Evolutionary conservation across 1,140 invertebrate genomes (phyloP).

Genomic region (Saccostrea echinata): DNA sequence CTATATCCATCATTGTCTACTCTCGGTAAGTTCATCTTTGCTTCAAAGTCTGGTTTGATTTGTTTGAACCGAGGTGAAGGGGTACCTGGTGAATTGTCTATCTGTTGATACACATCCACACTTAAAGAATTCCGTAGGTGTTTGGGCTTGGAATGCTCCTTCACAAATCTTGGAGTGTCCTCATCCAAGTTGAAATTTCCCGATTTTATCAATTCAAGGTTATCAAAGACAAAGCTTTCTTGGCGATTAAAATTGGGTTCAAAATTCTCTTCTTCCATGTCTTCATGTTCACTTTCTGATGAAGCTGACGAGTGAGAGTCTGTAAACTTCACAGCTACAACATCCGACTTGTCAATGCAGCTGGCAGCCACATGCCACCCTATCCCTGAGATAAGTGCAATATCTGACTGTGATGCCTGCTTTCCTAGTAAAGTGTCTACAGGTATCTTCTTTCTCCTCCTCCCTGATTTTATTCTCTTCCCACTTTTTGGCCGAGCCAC

Average conservation of each 20-base stretch:
- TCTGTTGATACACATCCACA: slow-evolving; percentile 14
- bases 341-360: slow-evolving; percentile 71
- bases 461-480: slow-evolving; percentile 65
- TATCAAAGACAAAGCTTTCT: slow-evolving; percentile 34
- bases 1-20: slow-evolving; percentile 70
- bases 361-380: slow-evolving; percentile 76
- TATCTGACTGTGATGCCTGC: slow-evolving; percentile 66
- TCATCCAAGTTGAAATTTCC: slow-evolving; percentile 13
- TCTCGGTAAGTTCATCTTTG: slow-evolving; percentile 56
- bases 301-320: slow-evolving; percentile 47
- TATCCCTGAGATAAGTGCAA: slow-evolving; percentile 75
- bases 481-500: slow-evolving; percentile 67
- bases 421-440: slow-evolving; percentile 52
- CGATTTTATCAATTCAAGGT: slow-evolving; percentile 16
- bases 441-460: slow-evolving; percentile 59
- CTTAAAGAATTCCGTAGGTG: not conserved
- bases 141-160: not conserved
- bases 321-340: slow-evolving; percentile 60
- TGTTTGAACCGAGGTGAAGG: slow-evolving; percentile 61
- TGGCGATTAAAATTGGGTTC: not conserved
- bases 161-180: slow-evolving; percentile 40
- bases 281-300: slow-evolving; percentile 63
- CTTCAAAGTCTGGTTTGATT: slow-evolving; percentile 48
- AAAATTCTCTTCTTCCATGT: slow-evolving; percentile 55
- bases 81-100: slow-evolving; percentile 51